Base-by-base conservation (phyloP, 2,113 vertebrate genomes). In the Passer montanus region DNA sequence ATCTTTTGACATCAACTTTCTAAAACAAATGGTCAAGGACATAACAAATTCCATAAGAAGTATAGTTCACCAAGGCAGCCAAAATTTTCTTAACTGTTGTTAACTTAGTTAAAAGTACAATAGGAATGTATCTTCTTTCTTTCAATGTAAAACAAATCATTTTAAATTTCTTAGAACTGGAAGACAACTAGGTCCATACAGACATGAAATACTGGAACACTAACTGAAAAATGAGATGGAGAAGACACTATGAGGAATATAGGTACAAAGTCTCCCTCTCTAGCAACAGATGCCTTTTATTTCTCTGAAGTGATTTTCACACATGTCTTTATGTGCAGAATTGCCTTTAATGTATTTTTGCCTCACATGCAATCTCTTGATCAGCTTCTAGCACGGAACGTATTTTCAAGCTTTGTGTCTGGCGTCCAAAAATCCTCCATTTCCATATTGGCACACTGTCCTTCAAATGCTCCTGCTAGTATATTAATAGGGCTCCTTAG, bases 251-350 rank as follows among this genome's bases (percentile, higher is more conserved):
- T 10, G 55, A 68, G 18, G 49, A 74, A 72, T 64, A 35, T 6
- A 56, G 23, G 47, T 84, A 47, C 39, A 70, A 94, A 85, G 41
- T 70, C 46, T 67, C 59, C 30, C 55, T 90, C 18, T 96, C 26
- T 74, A 37, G 6, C 27, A 59, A 30, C 5, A 66, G 18, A 84
- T n/a, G 50, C 20, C 27, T 77, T 94, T 95, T 68, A 46, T 70
- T 91, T 91, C 43, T 67, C 84, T 94, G 41, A 92, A 37, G 49
- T 87, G n/a, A 90, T 95, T 96, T 92, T 88, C 69, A 75, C 55
- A 72, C 59, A 81, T 6, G 5, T 76, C 4, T 43, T 60, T 89
- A 33, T 56, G 6, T 49, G 28, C 37, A 94, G 52, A 94, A 84
- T 50, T 77, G 24, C 4, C 4, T 84, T 33, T 69, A 85, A 88